phyloP scores from a whole-genome alignment of 2,797 vertebrate genomes.

The Sebastes trivittatus region DNA sequence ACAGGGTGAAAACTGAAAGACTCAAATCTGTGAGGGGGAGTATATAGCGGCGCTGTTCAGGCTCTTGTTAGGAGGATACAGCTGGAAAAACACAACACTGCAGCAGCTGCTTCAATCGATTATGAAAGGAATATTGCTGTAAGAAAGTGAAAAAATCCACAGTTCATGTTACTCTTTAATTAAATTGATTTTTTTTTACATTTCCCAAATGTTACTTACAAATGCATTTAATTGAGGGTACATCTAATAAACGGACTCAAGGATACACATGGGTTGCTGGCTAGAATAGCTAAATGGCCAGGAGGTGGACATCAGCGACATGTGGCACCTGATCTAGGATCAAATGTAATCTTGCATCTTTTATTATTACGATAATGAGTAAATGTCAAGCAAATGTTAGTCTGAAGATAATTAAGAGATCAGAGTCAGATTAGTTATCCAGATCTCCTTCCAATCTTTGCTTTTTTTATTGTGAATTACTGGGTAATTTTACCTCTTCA shows the following conservation, averaged over 20 bases:
- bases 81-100: conserved; percentile 44
- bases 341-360: not conserved
- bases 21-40: conserved; percentile 65
- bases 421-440: not conserved
- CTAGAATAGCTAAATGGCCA: not conserved
- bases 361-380: not conserved
- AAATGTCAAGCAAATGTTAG: not conserved
- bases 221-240: not conserved
- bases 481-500: not conserved
- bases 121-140: conserved; percentile 19
- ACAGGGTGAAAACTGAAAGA: conserved; percentile 64
- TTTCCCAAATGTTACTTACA: conserved; percentile 15
- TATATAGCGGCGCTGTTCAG: conserved; percentile 26
- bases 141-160: conserved; percentile 22
- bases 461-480: not conserved
- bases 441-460: not conserved
- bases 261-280: not conserved
- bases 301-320: not conserved
- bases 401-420: not conserved
- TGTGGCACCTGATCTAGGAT: not conserved
- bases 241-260: conserved; percentile 24
- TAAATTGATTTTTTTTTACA: not conserved
- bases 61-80: conserved; percentile 52
- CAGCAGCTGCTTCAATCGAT: conserved; percentile 43
- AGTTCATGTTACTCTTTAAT: conserved; percentile 8